These are phyloP conservation scores for Pollimyrus isidori DNA, from an alignment of 2,113 vertebrate species.

Conservation along the genomic window DNA sequence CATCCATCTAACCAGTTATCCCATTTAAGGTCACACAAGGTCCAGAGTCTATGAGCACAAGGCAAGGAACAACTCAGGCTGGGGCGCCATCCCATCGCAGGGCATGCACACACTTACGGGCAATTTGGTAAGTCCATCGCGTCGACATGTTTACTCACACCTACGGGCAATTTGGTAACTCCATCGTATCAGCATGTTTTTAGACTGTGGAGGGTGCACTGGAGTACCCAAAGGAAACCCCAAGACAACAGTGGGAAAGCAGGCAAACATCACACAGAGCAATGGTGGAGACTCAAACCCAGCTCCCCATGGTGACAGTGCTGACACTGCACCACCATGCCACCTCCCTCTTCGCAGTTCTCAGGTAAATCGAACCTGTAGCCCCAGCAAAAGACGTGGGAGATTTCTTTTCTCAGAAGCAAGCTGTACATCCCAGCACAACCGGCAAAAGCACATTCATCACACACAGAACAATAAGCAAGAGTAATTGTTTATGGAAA, in stretches of 20 bases:
- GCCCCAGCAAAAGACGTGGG: background rate
- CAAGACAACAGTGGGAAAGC: no score
- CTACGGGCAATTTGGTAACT: background rate
- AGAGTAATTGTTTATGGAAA: conserved; percentile 18
- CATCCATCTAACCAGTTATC: background rate
- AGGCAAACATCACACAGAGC: background rate
- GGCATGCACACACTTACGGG: background rate
- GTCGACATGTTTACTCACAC: background rate
- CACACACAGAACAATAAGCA: conserved; percentile 4
- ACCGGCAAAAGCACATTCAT: background rate
- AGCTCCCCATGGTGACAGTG: background rate
- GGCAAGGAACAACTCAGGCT: background rate
- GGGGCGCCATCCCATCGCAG: background rate
- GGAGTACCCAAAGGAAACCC: background rate
- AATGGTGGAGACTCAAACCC: background rate
- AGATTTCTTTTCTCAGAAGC: background rate
- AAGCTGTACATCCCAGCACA: background rate
- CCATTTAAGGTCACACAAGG: background rate
- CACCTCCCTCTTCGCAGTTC: background rate
- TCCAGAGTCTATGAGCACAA: background rate
- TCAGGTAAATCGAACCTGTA: background rate
- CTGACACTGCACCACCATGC: background rate
- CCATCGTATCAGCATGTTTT: background rate
- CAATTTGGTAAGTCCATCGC: background rate
- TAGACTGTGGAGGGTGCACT: background rate